Evolutionary conservation across 2,888 invertebrate genomes (phyloP).

Genomic region (Eupithecia dodoneata): DNA sequence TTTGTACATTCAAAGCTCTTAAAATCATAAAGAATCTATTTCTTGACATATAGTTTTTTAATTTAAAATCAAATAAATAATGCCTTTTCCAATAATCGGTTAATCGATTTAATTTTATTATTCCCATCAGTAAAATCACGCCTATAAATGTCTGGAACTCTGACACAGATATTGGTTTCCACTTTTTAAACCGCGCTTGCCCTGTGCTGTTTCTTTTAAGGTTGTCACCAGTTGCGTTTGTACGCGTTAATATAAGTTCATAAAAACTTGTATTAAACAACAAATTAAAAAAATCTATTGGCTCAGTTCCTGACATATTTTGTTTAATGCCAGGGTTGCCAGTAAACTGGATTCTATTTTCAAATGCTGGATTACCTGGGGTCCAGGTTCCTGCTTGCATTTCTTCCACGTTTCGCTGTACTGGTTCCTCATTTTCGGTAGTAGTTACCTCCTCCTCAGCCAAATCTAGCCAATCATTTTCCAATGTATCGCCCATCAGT

Average conservation of each 20-base stretch:
- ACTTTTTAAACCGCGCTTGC: constrained; percentile 35
- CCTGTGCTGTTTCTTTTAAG: constrained; percentile 32
- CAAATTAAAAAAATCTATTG: constrained; percentile 40
- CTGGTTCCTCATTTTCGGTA: constrained; percentile 33
- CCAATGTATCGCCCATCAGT: constrained; percentile 33
- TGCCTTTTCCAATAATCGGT: constrained; percentile 43
- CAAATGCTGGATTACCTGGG: constrained; percentile 34
- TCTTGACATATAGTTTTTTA: constrained; percentile 44
- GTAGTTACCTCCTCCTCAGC: constrained; percentile 35
- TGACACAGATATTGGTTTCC: constrained; percentile 32
- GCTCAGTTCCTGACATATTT: constrained; percentile 37
- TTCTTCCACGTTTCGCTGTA: constrained; percentile 29
- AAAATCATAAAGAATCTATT: constrained; percentile 47
- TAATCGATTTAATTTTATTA: constrained; percentile 35
- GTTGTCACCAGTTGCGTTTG: constrained; percentile 35
- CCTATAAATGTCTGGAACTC: constrained; percentile 39
- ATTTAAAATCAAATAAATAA: constrained; percentile 44
- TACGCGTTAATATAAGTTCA: constrained; percentile 35
- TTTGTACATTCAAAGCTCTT: constrained; percentile 45
- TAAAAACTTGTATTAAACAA: constrained; percentile 38
- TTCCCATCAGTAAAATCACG: constrained; percentile 38
- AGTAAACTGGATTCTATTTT: constrained; percentile 37
- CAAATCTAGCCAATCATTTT: constrained; percentile 37
- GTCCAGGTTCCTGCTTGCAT: constrained; percentile 27
- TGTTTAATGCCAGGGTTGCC: constrained; percentile 38